These are phyloP conservation scores for Eupeodes latifasciatus DNA, from an alignment of 2,888 invertebrate genomes.

Conservation along the genomic window DNA sequence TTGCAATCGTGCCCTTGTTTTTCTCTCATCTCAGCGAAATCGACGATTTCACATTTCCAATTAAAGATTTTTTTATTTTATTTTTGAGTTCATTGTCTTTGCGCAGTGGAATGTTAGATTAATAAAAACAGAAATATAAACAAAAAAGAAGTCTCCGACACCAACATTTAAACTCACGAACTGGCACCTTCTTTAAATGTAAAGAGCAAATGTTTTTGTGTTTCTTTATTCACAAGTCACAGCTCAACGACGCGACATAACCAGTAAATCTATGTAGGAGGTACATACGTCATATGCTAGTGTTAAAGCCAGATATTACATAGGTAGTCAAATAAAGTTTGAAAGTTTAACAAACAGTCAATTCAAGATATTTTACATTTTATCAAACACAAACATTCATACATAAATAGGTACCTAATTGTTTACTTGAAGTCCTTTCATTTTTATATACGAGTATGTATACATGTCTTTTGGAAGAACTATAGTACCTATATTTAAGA, in stretches of 20 bases:
- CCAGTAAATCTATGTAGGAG: slow-evolving; percentile 30
- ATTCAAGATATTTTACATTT: too few species aligned
- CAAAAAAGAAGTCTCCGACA: slow-evolving; percentile 48
- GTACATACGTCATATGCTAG: slow-evolving; percentile 49
- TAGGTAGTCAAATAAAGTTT: slow-evolving; percentile 21
- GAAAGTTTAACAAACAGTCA: not conserved
- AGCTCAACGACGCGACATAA: slow-evolving; percentile 19
- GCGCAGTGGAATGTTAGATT: slow-evolving; percentile 47
- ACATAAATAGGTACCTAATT: too few species aligned
- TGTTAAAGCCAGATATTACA: slow-evolving; percentile 43
- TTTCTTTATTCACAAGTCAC: slow-evolving; percentile 19
- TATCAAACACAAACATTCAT: too few species aligned
- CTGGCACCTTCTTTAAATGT: slow-evolving; percentile 62
- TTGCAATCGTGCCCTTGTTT: slow-evolving; percentile 23
- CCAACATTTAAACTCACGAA: slow-evolving; percentile 45
- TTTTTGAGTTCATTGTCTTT: slow-evolving; percentile 66
- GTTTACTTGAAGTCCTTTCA: too few species aligned
- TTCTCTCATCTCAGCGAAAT: slow-evolving; percentile 7
- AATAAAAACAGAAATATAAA: slow-evolving; percentile 10
- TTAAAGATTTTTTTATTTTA: slow-evolving; percentile 43
- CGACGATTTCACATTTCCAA: slow-evolving; percentile 43
- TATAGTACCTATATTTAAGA: too few species aligned
- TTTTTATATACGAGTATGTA: too few species aligned
- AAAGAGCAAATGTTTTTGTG: slow-evolving; percentile 48
- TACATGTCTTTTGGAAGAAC: too few species aligned